These are phyloP conservation scores for Scolopax rusticola DNA, from an alignment of 2,797 vertebrate species.

Conservation along the genomic window DNA sequence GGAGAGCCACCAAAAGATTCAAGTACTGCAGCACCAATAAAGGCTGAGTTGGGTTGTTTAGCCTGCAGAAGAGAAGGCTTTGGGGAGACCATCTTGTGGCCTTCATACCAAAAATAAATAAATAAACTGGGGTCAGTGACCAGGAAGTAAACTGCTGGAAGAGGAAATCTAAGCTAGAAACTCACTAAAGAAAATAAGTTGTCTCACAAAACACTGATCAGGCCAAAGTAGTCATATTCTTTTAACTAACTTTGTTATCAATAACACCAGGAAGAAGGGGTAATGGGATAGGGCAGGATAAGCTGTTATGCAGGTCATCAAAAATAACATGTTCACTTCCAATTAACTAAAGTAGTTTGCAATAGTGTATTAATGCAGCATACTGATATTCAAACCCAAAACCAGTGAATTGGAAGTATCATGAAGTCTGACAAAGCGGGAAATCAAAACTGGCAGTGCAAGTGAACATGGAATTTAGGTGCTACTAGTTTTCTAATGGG, in stretches of 20 bases:
- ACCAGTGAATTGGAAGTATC: not conserved
- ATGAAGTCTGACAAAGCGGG: not conserved
- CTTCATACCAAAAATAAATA: not conserved
- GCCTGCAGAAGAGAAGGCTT: not conserved
- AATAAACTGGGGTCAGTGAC: not conserved
- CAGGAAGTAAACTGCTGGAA: not conserved
- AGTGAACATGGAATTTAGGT: not conserved
- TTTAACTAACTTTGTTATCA: not conserved
- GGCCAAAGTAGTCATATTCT: not conserved
- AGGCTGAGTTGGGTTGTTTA: not conserved
- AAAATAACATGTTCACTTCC: not conserved
- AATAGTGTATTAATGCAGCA: not conserved
- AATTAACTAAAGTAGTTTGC: not conserved
- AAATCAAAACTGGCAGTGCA: not conserved
- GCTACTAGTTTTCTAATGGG: not conserved
- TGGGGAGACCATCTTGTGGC: not conserved
- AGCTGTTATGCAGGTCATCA: rapidly evolving
- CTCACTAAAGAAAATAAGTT: not conserved
- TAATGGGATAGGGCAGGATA: not conserved
- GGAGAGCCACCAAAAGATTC: not conserved
- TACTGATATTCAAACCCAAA: not conserved
- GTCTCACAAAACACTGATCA: not conserved
- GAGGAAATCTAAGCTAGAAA: not conserved
- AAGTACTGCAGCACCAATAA: not conserved
- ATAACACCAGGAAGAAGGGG: not conserved